These are phyloP conservation scores for Exephanes ischioxanthus DNA, from an alignment of 2,888 invertebrate species.

Conservation along the genomic window DNA sequence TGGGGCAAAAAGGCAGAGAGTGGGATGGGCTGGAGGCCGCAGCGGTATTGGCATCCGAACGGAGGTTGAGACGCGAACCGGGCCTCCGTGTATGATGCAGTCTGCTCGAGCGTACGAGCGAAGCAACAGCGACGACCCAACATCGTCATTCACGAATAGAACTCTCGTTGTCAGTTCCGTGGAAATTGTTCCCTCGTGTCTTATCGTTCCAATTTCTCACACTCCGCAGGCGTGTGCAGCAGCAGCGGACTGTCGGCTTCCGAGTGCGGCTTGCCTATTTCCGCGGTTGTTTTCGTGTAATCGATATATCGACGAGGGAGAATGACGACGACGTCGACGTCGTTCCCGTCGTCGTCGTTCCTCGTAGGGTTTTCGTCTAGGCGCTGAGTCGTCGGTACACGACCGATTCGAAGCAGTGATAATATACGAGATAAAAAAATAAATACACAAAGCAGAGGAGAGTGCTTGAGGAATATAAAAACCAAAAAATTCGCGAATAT, in stretches of 20 bases:
- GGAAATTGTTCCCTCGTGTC: constrained; percentile 7
- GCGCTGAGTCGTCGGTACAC: constrained; percentile 14
- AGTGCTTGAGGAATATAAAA: constrained; percentile 7
- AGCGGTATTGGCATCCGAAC: constrained; percentile 50
- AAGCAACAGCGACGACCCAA: constrained; percentile 27
- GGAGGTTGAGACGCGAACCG: constrained; percentile 38
- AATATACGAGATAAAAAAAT: not conserved
- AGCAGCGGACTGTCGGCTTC: not conserved
- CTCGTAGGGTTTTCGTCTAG: constrained; percentile 34
- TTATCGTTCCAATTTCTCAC: not conserved
- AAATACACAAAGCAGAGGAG: not conserved
- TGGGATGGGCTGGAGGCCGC: constrained; percentile 48
- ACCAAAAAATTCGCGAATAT: constrained; percentile 60
- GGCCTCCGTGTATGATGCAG: constrained; percentile 42
- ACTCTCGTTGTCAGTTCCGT: not conserved
- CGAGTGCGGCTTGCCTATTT: not conserved
- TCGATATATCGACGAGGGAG: constrained; percentile 60
- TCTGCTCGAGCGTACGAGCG: constrained; percentile 64
- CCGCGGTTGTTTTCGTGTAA: constrained; percentile 24
- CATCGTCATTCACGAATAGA: constrained; percentile 7
- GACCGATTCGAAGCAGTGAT: not conserved
- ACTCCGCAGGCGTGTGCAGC: not conserved
- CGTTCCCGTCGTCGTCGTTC: constrained; percentile 39
- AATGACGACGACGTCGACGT: constrained; percentile 54
- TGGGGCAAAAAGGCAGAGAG: constrained; percentile 13